Conservation (phyloP, 2,113 vertebrate genomes). For the Machaerirhynchus nigripectus region DNA sequence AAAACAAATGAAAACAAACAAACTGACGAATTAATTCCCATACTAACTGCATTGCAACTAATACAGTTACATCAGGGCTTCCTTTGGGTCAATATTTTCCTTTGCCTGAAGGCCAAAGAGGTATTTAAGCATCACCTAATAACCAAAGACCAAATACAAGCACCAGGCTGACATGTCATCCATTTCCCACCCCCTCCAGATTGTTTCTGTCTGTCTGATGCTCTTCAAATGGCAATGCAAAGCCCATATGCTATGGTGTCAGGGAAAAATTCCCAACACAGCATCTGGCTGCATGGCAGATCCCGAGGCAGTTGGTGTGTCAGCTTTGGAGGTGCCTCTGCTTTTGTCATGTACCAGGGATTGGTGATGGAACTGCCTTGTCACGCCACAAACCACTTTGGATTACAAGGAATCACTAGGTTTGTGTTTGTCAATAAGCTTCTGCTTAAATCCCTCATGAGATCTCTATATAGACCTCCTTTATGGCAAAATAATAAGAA, state of each 20-base stretch:
- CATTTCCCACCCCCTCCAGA: background rate
- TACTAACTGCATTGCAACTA: background rate
- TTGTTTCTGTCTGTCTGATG: background rate
- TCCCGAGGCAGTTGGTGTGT: conserved; percentile 2
- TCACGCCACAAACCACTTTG: background rate
- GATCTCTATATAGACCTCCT: background rate
- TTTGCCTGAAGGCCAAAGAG: background rate
- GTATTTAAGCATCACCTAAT: background rate
- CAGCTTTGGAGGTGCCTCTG: conserved; percentile 4
- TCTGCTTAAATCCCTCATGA: background rate
- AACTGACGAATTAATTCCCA: background rate
- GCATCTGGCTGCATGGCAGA: conserved; percentile 3
- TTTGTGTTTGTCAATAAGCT: background rate
- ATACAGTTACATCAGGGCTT: background rate
- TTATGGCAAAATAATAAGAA: conserved; percentile 20
- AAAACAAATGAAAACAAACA: background rate
- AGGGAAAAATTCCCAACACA: background rate
- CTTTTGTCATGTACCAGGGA: background rate
- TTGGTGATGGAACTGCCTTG: background rate
- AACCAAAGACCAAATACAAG: background rate
- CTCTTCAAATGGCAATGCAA: conserved; percentile 15
- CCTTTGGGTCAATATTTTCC: background rate
- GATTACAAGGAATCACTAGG: background rate
- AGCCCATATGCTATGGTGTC: conserved; percentile 16
- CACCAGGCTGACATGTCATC: background rate